Conservation (phyloP, 2,888 invertebrate genomes). For the Drosophila mayaguana region DNA sequence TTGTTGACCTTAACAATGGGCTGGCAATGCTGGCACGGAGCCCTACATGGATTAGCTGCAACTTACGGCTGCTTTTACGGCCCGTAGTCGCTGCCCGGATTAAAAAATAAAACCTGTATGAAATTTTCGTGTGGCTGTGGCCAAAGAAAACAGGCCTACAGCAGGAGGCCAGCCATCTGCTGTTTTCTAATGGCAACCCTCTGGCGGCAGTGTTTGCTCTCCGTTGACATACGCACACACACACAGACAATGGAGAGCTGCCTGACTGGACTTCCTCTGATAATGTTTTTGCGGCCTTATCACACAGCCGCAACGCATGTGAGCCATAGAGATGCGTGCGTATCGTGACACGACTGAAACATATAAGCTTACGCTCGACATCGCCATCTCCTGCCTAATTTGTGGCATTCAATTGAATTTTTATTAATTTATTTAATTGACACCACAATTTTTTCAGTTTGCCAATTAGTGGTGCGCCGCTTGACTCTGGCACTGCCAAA, state of each 20-base stretch:
- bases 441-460: background rate
- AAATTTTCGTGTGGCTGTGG: slow-evolving; percentile 14
- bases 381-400: background rate
- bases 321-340: slow-evolving; percentile 10
- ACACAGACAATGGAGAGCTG: slow-evolving; percentile 13
- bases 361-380: background rate
- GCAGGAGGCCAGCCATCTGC: slow-evolving; percentile 8
- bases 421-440: slow-evolving; percentile 3
- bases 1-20: slow-evolving; percentile 69
- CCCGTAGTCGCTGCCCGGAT: slow-evolving; percentile 34
- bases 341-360: background rate
- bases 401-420: slow-evolving; percentile 10
- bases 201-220: slow-evolving; percentile 15
- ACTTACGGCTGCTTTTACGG: slow-evolving; percentile 50
- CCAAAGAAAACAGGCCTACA: slow-evolving; percentile 21
- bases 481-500: background rate
- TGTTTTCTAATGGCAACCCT: slow-evolving; percentile 20
- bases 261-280: slow-evolving; percentile 55
- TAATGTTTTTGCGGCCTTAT: slow-evolving; percentile 34
- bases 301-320: background rate
- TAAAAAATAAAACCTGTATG: slow-evolving; percentile 31
- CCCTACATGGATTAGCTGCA: slow-evolving; percentile 57
- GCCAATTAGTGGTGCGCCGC: slow-evolving; percentile 15
- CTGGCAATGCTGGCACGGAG: slow-evolving; percentile 35
- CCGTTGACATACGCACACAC: slow-evolving; percentile 12